Evolutionary conservation across 2,797 vertebrate genomes (phyloP), one percentile per base, ranked within the genome.

Genomic region (Phoebastria nigripes): DNA sequence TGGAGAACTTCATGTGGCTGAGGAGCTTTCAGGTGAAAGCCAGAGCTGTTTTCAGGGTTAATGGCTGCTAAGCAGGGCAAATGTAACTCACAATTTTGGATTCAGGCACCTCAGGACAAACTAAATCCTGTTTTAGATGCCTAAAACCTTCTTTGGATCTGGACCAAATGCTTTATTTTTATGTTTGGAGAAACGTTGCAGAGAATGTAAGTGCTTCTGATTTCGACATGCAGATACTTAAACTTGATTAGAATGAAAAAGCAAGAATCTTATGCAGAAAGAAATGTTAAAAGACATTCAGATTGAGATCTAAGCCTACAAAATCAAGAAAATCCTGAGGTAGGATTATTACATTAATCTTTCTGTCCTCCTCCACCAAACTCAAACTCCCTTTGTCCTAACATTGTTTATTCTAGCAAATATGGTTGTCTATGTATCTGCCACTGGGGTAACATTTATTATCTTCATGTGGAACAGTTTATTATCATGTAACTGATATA

Each of bases 131-230:
- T 26, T 91, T 87, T 81, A 81, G 73, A 78, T 86, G 76, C n/a
- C n/a, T 92, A 65, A 95, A 92, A 71, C 56, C 49, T 91, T 61
- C 25, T 74, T 92, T 94, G 95, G 87, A 88, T 87, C 52, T 58
- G 24, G 33, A 86, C 65, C 79, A 97, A 94, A 78, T 72, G 44
- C 55, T 82, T 66, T 61, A 21, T 83, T 87, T 80, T 84, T 82
- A 37, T 41, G 19, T 82, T 93, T 80, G 65, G 65, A 89, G 25
- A 91, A 92, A 86, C n/a, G 22, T 73, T 89, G 11, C 9, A 0
- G 44, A 80, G 31, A 89, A 67, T 54, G 3, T 66, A 82, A 84
- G 39, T 49, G 16, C 58, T 90, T 87, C 47, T 94, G 70, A 86
- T 83, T 92, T 96, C 28, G 6, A 59, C 55, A 58, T 88, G 42